These are phyloP conservation scores for Lates japonicus DNA, from an alignment of 2,797 vertebrate species.

Conservation along the genomic window DNA sequence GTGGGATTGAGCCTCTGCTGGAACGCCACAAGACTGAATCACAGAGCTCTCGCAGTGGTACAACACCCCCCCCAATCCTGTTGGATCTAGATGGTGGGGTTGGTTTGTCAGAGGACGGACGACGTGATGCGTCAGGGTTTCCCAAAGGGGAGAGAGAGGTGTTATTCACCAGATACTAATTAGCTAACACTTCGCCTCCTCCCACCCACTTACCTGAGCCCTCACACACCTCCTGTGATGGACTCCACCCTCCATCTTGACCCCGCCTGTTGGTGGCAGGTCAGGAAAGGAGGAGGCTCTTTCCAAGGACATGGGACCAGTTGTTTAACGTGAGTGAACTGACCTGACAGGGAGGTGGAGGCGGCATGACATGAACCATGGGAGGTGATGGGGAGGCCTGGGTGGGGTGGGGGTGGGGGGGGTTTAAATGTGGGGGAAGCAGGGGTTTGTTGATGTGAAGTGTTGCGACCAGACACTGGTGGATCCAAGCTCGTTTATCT, in stretches of 20 bases:
- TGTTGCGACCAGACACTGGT: slow-evolving; percentile 72
- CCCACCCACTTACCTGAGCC: not conserved
- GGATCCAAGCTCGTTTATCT: too few species aligned
- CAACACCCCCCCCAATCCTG: not conserved
- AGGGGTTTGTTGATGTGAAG: slow-evolving; percentile 55
- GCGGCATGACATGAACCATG: slow-evolving; percentile 47
- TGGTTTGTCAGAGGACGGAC: slow-evolving; percentile 20
- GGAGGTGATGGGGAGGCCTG: slow-evolving; percentile 28
- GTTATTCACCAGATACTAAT: slow-evolving; percentile 73
- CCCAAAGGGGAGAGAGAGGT: slow-evolving; percentile 26
- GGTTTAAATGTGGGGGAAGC: too few species aligned
- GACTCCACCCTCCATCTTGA: slow-evolving; percentile 21
- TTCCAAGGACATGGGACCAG: slow-evolving; percentile 71
- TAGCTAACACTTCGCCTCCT: slow-evolving; percentile 52
- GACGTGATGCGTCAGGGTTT: slow-evolving; percentile 21
- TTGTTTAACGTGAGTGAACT: slow-evolving; percentile 51
- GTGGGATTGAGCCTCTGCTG: slow-evolving; percentile 39
- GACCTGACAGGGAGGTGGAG: slow-evolving; percentile 27
- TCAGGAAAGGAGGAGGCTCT: slow-evolving; percentile 39
- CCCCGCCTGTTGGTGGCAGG: slow-evolving; percentile 18
- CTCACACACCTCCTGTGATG: slow-evolving; percentile 38
- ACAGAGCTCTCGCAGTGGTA: slow-evolving; percentile 57
- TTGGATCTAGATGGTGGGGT: slow-evolving; percentile 4
- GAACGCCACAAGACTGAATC: slow-evolving; percentile 61
- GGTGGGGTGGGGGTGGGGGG: not conserved